These are phyloP conservation scores for Spodoptera picta DNA, from an alignment of 2,888 invertebrate genomes.

Conservation along the genomic window DNA sequence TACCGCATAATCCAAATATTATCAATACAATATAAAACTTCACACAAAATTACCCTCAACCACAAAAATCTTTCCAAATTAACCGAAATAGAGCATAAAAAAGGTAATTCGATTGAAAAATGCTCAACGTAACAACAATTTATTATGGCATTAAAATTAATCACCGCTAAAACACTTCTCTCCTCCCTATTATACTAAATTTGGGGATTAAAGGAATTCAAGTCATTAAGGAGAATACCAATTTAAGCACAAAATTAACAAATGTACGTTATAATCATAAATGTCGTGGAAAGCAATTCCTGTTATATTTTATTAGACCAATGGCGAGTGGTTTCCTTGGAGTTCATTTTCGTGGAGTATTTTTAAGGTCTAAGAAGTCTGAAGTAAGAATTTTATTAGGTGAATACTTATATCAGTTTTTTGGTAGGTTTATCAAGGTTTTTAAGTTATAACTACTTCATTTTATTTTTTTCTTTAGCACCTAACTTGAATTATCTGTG, in stretches of 20 bases:
- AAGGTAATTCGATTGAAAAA: constrained; percentile 32
- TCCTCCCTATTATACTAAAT: constrained; percentile 45
- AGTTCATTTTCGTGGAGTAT: constrained; percentile 1
- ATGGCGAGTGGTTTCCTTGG: neutral
- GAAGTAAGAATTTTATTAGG: no score
- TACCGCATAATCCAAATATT: no score
- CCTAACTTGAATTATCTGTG: no score
- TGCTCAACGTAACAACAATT: constrained; percentile 28
- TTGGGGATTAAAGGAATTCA: constrained; percentile 47
- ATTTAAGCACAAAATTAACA: constrained; percentile 47
- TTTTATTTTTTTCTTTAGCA: no score
- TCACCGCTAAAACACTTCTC: constrained; percentile 43
- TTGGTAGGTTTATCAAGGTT: no score
- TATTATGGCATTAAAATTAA: constrained; percentile 51
- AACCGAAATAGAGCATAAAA: constrained; percentile 19
- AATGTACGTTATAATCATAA: constrained; percentile 52
- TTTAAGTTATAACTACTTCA: no score
- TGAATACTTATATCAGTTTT: no score
- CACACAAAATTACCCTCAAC: neutral
- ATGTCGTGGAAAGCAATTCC: constrained; percentile 45
- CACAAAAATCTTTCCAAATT: neutral
- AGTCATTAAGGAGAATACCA: constrained; percentile 37
- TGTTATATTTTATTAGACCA: constrained; percentile 43
- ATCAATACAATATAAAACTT: no score
- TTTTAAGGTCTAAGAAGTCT: constrained; percentile 4